phyloP scores from a whole-genome alignment of 2,113 vertebrate genomes.

The Riparia riparia region DNA sequence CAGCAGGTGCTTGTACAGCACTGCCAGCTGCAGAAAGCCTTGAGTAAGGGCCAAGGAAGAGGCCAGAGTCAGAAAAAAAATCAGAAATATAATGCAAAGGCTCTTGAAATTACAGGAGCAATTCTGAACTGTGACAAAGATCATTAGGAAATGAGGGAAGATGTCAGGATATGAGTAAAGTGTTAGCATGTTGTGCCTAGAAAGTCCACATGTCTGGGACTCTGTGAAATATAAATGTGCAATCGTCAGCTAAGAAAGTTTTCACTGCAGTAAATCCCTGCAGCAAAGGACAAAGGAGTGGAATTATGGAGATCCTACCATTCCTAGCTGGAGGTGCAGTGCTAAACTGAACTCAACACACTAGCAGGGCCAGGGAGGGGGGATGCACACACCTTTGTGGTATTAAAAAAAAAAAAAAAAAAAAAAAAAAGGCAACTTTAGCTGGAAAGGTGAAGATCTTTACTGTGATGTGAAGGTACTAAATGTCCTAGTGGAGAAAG shows the following conservation, averaged over 20 bases:
- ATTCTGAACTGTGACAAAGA: neutral
- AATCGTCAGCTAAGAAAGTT: neutral
- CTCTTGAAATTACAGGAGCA: neutral
- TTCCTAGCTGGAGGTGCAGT: neutral
- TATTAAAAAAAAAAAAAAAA: neutral
- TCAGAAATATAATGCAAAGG: neutral
- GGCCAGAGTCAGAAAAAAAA: neutral
- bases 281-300: neutral
- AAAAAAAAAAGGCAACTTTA: neutral
- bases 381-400: neutral
- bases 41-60: neutral
- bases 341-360: neutral
- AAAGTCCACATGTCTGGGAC: neutral
- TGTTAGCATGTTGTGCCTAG: neutral
- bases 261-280: neutral
- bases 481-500: neutral
- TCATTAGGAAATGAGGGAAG: neutral
- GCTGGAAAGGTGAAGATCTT: neutral
- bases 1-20: neutral
- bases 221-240: neutral
- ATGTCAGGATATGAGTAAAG: neutral
- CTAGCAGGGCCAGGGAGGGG: rapidly evolving
- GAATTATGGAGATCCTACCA: neutral
- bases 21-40: neutral
- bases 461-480: neutral